Conservation (phyloP, 30 jellyfish, hydroid and myxozoan genomes). For the Chrysaora quinquecirrha region DNA sequence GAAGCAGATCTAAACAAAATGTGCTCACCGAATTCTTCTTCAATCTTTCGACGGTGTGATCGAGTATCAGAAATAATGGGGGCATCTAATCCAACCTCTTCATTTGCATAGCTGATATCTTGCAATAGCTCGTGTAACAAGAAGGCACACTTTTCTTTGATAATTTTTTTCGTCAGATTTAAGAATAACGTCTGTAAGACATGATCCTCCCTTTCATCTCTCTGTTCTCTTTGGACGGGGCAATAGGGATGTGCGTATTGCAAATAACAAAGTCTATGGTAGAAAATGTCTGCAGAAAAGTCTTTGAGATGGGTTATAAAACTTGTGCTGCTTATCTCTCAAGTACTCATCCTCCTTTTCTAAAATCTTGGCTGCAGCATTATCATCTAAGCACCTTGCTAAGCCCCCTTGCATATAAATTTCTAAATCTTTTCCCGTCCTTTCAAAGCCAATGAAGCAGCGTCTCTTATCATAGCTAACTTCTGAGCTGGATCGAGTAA, state of each 20-base stretch:
- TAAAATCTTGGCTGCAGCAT: not conserved
- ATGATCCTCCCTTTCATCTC: slow-evolving; percentile 13
- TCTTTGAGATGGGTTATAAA: not conserved
- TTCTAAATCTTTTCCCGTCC: not conserved
- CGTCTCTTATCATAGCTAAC: not conserved
- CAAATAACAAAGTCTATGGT: slow-evolving; percentile 29
- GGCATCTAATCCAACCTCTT: slow-evolving; percentile 5
- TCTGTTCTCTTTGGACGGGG: not conserved
- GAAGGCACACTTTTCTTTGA: slow-evolving; percentile 19
- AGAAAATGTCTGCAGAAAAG: slow-evolving; percentile 33
- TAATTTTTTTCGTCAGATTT: not conserved
- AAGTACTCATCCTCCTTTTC: not conserved
- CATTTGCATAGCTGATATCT: not conserved
- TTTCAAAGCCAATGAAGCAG: not conserved
- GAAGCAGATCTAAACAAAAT: slow-evolving; percentile 17
- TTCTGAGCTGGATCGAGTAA: not conserved
- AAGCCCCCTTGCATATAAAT: not conserved
- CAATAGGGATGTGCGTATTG: slow-evolving; percentile 3
- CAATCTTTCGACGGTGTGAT: not conserved
- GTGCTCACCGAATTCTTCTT: slow-evolving; percentile 12
- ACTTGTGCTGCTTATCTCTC: not conserved
- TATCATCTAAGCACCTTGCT: not conserved
- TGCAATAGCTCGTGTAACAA: slow-evolving; percentile 32
- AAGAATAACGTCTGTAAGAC: slow-evolving; percentile 9
- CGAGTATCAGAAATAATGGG: not conserved